These are phyloP conservation scores for Aphis gossypii DNA, from an alignment of 1,140 invertebrate species.

Conservation along the genomic window DNA sequence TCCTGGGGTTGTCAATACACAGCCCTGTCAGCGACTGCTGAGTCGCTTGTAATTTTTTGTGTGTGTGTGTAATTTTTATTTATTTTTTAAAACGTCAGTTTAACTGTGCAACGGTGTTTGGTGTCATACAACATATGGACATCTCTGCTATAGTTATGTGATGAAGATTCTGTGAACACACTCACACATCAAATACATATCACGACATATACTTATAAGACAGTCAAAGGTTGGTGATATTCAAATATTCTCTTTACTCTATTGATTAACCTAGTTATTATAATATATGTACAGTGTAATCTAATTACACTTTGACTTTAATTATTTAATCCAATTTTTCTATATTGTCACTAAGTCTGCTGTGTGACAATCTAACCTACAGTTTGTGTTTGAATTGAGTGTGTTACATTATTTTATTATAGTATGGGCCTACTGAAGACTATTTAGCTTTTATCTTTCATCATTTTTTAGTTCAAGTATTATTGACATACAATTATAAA, in stretches of 20 bases:
- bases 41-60: no score
- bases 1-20: background rate
- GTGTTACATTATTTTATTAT: background rate
- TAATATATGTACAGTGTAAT: background rate
- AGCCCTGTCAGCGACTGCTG: background rate
- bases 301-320: background rate
- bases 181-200: background rate
- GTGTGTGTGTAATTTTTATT: background rate
- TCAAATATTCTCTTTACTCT: background rate
- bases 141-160: background rate
- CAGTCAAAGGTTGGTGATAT: constrained; percentile 6
- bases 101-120: background rate
- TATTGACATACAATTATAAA: background rate
- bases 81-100: background rate
- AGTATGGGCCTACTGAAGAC: background rate
- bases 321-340: constrained; percentile 23
- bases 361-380: background rate
- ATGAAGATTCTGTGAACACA: background rate
- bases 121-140: constrained; percentile 24
- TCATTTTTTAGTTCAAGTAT: background rate
- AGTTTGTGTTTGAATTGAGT: background rate
- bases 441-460: background rate
- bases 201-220: background rate
- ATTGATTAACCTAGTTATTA: constrained; percentile 16
- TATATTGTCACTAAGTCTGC: background rate